Evolutionary conservation across 2,797 vertebrate genomes (phyloP).

Genomic region (Ctenopoma kingsleyae): DNA sequence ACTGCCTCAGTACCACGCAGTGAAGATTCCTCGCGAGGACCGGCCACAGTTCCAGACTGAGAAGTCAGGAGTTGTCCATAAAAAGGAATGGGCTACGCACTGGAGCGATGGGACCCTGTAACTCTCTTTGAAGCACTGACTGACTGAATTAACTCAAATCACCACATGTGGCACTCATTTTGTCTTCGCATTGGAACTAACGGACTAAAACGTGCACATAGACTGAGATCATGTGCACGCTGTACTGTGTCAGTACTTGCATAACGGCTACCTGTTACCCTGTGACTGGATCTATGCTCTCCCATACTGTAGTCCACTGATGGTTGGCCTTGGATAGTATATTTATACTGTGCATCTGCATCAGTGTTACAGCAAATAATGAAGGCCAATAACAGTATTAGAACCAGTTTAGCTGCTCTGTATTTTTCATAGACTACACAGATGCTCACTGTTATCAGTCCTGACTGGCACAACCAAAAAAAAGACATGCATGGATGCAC

Average conservation of each 20-base stretch:
- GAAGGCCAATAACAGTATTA: conserved; percentile 37
- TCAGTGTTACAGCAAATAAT: conserved; percentile 38
- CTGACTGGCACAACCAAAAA: conserved; percentile 41
- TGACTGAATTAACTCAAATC: conserved; percentile 58
- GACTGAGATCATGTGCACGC: conserved; percentile 56
- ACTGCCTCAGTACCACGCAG: conserved; percentile 92
- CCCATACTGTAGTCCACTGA: conserved; percentile 27
- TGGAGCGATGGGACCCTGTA: conserved; percentile 84
- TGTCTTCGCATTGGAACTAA: conserved; percentile 66
- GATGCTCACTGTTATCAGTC: conserved; percentile 21
- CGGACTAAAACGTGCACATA: conserved; percentile 50
- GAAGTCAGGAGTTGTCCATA: conserved; percentile 86
- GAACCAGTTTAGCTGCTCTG: conserved; percentile 39
- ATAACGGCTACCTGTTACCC: conserved; percentile 37
- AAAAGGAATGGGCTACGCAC: conserved; percentile 91
- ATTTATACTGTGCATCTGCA: conserved; percentile 43
- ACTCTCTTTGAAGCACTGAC: conserved; percentile 49
- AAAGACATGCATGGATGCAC: conserved; percentile 60
- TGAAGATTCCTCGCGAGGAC: conserved; percentile 92
- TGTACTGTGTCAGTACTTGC: conserved; percentile 55
- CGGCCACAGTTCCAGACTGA: conserved; percentile 90
- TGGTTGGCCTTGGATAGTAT: conserved; percentile 53
- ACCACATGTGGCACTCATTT: conserved; percentile 53
- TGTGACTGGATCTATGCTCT: conserved; percentile 45
- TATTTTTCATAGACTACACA: conserved; percentile 44